Conservation (phyloP, 1,140 invertebrate species). For the Pogonomyrmex californicus region DNA sequence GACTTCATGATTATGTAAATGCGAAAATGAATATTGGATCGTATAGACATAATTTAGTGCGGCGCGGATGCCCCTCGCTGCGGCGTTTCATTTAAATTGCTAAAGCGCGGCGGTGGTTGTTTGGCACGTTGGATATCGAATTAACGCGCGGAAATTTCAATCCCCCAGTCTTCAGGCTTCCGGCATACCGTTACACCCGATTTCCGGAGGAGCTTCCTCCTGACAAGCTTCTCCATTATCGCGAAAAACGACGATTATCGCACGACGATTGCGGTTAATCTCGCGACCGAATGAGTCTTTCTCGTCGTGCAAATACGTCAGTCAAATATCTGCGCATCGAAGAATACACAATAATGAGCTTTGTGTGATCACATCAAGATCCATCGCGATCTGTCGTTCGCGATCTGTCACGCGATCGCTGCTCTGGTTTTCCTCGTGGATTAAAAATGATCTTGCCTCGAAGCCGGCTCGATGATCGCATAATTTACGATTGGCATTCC, state of each 20-base stretch:
- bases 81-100: constrained; percentile 66
- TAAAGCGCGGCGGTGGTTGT: constrained; percentile 16
- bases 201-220: not conserved
- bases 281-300: not conserved
- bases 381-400: not conserved
- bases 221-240: not conserved
- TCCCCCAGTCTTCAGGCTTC: not conserved
- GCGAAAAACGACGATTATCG: not conserved
- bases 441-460: constrained; percentile 20
- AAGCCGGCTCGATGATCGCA: constrained; percentile 1
- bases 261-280: not conserved
- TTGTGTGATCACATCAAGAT: not conserved
- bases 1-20: constrained; percentile 58
- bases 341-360: not conserved
- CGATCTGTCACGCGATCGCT: not conserved
- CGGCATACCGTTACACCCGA: not conserved
- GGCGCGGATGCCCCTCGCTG: not conserved
- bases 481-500: constrained; percentile 46
- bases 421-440: constrained; percentile 15
- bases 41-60: constrained; percentile 63
- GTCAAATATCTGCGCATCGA: not conserved
- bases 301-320: not conserved
- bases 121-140: constrained; percentile 29
- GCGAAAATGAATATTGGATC: constrained; percentile 50
- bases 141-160: constrained; percentile 30